Evolutionary conservation across 2,888 invertebrate genomes (phyloP).

Genomic region (Torymus auratus): DNA sequence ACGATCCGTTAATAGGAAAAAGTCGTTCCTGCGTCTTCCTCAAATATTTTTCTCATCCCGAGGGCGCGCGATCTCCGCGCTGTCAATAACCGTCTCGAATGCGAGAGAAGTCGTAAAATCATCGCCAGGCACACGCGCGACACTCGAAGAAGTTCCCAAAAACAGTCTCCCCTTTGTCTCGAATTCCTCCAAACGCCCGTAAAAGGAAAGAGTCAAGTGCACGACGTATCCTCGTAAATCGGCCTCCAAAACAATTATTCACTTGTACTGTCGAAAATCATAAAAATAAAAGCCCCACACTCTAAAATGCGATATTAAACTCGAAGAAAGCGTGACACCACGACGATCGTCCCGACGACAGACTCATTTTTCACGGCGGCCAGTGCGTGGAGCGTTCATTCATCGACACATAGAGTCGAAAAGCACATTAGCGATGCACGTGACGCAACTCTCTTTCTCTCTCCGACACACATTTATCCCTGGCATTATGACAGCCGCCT

Average conservation of each 20-base stretch:
- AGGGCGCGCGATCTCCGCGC: not conserved
- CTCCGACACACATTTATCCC: constrained; percentile 49
- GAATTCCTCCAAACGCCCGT: not conserved
- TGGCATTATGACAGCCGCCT: constrained; percentile 59
- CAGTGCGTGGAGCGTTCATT: constrained; percentile 3
- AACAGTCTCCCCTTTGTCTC: constrained; percentile 42
- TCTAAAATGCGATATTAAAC: constrained; percentile 3
- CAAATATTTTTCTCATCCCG: constrained; percentile 7
- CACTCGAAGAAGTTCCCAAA: not conserved
- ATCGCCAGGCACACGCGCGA: not conserved
- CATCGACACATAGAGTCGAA: constrained; percentile 45
- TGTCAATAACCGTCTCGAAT: not conserved
- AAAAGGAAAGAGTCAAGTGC: not conserved
- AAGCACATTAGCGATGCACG: constrained; percentile 70
- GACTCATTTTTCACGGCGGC: constrained; percentile 41
- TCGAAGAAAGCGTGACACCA: not conserved
- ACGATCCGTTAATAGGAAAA: constrained; percentile 13
- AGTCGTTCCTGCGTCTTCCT: not conserved
- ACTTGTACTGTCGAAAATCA: not conserved
- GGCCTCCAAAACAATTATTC: constrained; percentile 8
- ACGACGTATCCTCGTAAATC: not conserved
- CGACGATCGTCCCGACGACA: constrained; percentile 18
- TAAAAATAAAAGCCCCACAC: not conserved
- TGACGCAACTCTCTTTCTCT: constrained; percentile 60
- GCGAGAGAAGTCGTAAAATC: constrained; percentile 40